These are phyloP conservation scores for Bungarus multicinctus DNA, from an alignment of 2,113 vertebrate genomes.

Conservation along the genomic window DNA sequence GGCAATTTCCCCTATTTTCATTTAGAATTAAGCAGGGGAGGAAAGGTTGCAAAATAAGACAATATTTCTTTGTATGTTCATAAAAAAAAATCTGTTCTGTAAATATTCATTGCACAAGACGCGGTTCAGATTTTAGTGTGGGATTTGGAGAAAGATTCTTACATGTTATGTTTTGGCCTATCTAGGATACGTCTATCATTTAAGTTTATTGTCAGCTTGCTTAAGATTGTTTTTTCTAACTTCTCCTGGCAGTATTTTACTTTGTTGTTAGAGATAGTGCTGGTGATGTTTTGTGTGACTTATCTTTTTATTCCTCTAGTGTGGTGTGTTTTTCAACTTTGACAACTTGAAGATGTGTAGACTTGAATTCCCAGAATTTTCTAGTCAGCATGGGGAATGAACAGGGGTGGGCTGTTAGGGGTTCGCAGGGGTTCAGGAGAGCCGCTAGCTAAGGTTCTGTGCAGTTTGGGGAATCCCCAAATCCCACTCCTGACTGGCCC, in stretches of 20 bases:
- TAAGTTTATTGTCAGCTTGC: background rate
- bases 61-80: conserved; percentile 46
- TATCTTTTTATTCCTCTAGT: background rate
- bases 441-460: too few species aligned
- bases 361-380: too few species aligned
- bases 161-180: background rate
- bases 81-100: background rate
- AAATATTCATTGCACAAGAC: background rate
- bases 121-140: background rate
- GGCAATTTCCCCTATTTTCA: conserved; percentile 25
- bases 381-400: too few species aligned
- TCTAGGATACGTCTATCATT: background rate
- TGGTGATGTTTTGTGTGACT: background rate
- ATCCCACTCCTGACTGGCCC: too few species aligned
- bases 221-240: background rate
- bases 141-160: background rate
- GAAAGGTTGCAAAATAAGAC: conserved; percentile 45
- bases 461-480: too few species aligned
- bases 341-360: too few species aligned
- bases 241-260: background rate
- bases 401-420: too few species aligned
- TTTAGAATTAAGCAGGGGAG: conserved; percentile 51
- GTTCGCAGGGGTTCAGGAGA: too few species aligned
- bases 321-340: background rate
- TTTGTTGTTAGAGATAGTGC: background rate